Percentiles rank a stretch among this genome's conserved stretches.
These are phyloP conservation scores for Mormyrus iriodes DNA, from an alignment of 2,113 vertebrate genomes.

Conservation along the genomic window DNA sequence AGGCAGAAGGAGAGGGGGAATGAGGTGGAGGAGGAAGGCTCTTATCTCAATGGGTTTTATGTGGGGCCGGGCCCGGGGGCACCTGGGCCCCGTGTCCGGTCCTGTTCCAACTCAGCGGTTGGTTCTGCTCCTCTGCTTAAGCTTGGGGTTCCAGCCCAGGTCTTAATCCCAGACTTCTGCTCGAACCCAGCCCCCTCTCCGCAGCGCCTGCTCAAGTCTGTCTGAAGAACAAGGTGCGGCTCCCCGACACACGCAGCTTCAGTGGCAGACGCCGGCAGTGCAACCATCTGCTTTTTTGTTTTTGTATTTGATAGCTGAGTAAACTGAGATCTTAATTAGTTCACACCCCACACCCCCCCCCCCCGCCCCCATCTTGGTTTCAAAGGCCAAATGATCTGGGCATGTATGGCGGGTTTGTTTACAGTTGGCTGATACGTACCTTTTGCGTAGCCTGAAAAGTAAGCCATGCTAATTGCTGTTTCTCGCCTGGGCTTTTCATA, in stretches of 20 bases:
- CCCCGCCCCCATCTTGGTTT: constrained; percentile 10
- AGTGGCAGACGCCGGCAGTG: neutral
- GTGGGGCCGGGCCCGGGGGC: constrained; percentile 46
- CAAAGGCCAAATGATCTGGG: constrained; percentile 19
- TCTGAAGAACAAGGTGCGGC: neutral
- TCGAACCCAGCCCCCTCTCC: neutral
- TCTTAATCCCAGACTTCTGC: neutral
- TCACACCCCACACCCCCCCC: neutral
- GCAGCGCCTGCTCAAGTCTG: neutral
- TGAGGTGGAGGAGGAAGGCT: constrained; percentile 57
- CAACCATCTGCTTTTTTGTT: constrained; percentile 17
- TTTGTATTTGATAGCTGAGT: constrained; percentile 20
- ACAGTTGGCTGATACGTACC: constrained; percentile 1
- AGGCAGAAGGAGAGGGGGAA: constrained; percentile 63
- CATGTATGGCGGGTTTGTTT: constrained; percentile 12
- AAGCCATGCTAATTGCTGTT: constrained; percentile 6
- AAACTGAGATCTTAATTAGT: constrained; percentile 23
- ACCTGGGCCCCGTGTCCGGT: constrained; percentile 51
- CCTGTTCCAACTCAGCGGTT: neutral
- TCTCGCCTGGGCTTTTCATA: neutral
- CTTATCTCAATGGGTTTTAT: constrained; percentile 61
- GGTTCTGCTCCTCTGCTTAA: neutral
- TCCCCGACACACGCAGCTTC: neutral
- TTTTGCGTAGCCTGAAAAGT: neutral
- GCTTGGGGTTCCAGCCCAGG: neutral